Conservation (phyloP, 2,888 invertebrate genomes). For the Periphyllus acericola region DNA sequence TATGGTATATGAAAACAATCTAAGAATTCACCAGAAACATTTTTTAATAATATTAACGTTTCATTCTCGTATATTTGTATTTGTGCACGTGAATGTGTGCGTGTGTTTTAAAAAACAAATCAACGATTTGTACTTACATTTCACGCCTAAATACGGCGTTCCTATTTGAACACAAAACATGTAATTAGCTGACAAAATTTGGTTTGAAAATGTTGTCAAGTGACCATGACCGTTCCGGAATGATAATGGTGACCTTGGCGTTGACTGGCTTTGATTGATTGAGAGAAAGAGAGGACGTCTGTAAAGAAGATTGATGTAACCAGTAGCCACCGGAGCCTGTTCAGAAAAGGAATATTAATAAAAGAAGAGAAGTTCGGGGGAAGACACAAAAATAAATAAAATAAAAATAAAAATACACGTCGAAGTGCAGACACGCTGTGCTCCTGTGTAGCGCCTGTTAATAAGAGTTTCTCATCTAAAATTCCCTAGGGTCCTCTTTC, state of each 20-base stretch:
- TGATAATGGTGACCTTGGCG: constrained; percentile 58
- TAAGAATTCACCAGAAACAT: neutral
- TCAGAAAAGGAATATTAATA: constrained; percentile 57
- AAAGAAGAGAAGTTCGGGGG: constrained; percentile 33
- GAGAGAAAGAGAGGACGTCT: constrained; percentile 45
- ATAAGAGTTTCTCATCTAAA: constrained; percentile 51
- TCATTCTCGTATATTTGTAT: neutral
- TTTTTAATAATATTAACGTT: neutral
- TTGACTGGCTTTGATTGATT: constrained; percentile 60
- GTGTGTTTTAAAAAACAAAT: neutral
- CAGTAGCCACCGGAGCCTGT: constrained; percentile 55
- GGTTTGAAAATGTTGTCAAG: constrained; percentile 58
- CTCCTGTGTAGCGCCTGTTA: constrained; percentile 33
- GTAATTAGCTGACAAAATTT: constrained; percentile 56
- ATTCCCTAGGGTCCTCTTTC: constrained; percentile 47
- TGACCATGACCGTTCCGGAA: constrained; percentile 61
- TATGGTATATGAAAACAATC: neutral
- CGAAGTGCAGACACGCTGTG: constrained; percentile 37
- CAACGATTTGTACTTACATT: neutral
- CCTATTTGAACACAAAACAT: constrained; percentile 39
- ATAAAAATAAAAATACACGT: constrained; percentile 9
- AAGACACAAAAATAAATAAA: neutral
- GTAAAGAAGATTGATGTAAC: constrained; percentile 60
- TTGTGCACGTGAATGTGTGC: neutral
- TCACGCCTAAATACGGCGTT: constrained; percentile 10